Conservation (phyloP, 2,113 vertebrate genomes). For the Chauna torquata region DNA sequence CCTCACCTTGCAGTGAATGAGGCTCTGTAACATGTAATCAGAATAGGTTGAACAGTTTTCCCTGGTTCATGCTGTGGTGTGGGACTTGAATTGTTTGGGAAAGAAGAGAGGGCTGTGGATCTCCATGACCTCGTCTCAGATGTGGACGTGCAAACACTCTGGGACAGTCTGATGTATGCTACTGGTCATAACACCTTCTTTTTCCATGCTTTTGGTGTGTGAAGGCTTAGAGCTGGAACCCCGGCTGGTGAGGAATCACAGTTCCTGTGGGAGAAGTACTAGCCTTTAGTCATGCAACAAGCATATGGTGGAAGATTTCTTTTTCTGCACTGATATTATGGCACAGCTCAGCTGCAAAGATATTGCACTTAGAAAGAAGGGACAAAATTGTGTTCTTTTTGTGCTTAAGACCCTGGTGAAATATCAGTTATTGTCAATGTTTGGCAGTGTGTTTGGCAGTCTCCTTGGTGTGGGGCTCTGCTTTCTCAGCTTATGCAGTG, state of each 20-base stretch:
- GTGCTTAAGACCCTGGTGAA: neutral
- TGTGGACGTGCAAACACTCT: neutral
- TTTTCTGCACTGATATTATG: neutral
- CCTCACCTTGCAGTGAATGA: constrained; percentile 15
- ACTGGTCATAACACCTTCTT: neutral
- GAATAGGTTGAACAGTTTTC: neutral
- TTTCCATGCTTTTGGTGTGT: neutral
- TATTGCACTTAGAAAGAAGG: neutral
- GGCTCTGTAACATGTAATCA: neutral
- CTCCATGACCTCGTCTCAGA: neutral
- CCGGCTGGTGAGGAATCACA: neutral
- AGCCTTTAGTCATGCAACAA: neutral
- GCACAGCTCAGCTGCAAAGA: neutral
- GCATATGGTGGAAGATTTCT: neutral
- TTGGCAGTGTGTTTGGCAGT: neutral
- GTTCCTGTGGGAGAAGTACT: neutral
- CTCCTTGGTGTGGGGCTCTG: neutral
- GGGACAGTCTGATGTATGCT: neutral
- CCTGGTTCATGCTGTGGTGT: neutral
- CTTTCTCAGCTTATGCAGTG: neutral
- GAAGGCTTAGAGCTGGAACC: neutral
- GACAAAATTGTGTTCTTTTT: neutral
- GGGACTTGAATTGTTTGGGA: neutral
- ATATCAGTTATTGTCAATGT: neutral
- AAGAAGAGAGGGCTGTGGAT: neutral